Percentiles rank a stretch among this genome's conserved stretches.
These are phyloP conservation scores for Oxytorus armatus DNA, from an alignment of 2,888 invertebrate genomes.

Conservation along the genomic window DNA sequence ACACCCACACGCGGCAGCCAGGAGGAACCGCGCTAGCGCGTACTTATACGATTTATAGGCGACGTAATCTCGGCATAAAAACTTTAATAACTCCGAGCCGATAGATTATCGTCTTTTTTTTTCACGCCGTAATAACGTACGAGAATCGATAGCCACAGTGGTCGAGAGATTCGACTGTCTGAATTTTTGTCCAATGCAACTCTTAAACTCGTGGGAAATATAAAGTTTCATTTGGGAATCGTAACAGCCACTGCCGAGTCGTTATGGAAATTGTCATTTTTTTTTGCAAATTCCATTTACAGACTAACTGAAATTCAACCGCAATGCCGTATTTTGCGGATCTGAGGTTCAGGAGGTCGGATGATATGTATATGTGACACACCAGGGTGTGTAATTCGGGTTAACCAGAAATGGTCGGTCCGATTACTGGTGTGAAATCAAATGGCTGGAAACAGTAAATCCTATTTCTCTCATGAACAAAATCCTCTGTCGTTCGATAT, in stretches of 20 bases:
- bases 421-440: no score
- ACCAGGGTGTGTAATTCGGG: not conserved
- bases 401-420: not conserved
- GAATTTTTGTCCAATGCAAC: no score
- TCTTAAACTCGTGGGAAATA: no score
- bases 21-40: constrained; percentile 11
- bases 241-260: no score
- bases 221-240: no score
- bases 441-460: no score
- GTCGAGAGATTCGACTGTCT: not conserved
- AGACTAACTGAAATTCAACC: constrained; percentile 17
- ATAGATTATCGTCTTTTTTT: constrained; percentile 36
- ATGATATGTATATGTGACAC: not conserved
- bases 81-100: constrained; percentile 55
- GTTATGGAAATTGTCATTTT: no score
- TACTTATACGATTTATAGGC: constrained; percentile 54
- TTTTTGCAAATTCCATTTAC: no score
- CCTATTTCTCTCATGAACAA: no score
- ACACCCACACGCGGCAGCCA: constrained; percentile 6
- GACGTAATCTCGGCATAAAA: constrained; percentile 58
- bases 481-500: no score
- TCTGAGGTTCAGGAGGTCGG: constrained; percentile 20
- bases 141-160: constrained; percentile 48
- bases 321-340: constrained; percentile 55
- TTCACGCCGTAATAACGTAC: not conserved